Conservation (phyloP, 2,113 vertebrate species). For the Promerops cafer region DNA sequence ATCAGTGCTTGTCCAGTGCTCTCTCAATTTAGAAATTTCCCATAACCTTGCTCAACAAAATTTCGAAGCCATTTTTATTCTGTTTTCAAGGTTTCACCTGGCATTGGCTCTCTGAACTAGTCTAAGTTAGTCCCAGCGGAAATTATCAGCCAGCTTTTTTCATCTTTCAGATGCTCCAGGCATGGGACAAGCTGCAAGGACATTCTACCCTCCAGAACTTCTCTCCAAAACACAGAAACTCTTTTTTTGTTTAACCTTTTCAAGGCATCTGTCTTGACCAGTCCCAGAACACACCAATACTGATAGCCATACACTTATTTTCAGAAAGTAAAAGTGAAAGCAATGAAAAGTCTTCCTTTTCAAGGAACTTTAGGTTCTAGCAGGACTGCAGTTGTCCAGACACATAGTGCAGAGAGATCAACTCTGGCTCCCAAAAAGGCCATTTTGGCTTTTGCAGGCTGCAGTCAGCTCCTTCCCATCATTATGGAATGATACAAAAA, state of each 20-base stretch:
- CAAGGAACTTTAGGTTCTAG: not conserved
- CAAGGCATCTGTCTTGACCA: not conserved
- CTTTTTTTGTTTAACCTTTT: not conserved
- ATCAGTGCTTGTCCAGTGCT: not conserved
- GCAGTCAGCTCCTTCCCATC: constrained; percentile 2
- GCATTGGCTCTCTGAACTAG: not conserved
- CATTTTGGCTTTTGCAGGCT: not conserved
- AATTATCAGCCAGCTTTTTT: not conserved
- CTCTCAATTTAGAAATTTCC: not conserved
- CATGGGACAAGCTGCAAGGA: not conserved
- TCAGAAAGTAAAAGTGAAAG: not conserved
- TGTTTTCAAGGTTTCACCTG: not conserved
- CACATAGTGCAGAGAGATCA: not conserved
- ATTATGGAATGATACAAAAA: not conserved
- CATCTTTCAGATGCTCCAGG: not conserved
- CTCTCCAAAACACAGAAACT: not conserved
- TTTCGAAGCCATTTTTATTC: not conserved
- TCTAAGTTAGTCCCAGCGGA: not conserved
- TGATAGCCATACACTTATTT: not conserved
- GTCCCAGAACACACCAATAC: not conserved
- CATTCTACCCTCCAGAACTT: not conserved
- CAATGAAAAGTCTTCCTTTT: not conserved
- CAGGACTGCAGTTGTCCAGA: not conserved
- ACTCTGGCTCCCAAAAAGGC: not conserved
- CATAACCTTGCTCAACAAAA: not conserved